Base-by-base conservation (phyloP, 2,888 invertebrate genomes). In the Melieria omissa region DNA sequence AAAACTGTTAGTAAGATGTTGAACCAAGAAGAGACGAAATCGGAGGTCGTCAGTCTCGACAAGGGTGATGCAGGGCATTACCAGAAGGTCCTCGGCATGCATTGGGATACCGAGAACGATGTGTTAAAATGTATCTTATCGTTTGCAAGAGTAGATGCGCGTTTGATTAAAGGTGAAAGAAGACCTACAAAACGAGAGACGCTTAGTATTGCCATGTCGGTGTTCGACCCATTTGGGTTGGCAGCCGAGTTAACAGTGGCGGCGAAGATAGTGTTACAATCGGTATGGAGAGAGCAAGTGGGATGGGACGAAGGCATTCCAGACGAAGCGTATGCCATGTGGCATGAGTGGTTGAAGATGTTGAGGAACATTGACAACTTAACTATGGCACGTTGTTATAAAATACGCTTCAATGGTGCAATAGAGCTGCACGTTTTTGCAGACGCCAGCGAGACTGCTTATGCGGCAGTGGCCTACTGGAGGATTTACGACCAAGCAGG, bases 391-490 rank as follows among this genome's bases (percentile, higher is more conserved):
- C 70, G 77, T 6, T 75, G 68, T 41, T 75, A 75, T 42, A 46
- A 58, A 14, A 14, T 1, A 41, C 54, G 12, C 0, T 67, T 74
- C 44, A 44, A 54, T 9, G 44, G 5, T 14, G 45, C 66, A 14
- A 68, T 73, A 12, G 71, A 76, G 16, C 14, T 76, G 29, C 75
- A 74, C 57, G 52, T 75, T 0, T 75, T 77, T 58, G 72, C 72
- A 4, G 76, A 73, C 45, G 76, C 74, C 4, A 76, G 73, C 42
- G 74, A 74, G 44, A n/a, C 70, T 8, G 80, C 79, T 2, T 73
- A 65, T 44, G 72, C 76, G 0, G 73, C 76, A 41, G 77, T 72
- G 3, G 75, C 65, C 1, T 76, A 73, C 44, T 74, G 72, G 66
- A 49, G 74, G n/a, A n/a, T 55, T 12, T 42, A 57, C 2, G 0